Conservation (phyloP, 1,140 invertebrate species). For the Dendroctonus valens region DNA sequence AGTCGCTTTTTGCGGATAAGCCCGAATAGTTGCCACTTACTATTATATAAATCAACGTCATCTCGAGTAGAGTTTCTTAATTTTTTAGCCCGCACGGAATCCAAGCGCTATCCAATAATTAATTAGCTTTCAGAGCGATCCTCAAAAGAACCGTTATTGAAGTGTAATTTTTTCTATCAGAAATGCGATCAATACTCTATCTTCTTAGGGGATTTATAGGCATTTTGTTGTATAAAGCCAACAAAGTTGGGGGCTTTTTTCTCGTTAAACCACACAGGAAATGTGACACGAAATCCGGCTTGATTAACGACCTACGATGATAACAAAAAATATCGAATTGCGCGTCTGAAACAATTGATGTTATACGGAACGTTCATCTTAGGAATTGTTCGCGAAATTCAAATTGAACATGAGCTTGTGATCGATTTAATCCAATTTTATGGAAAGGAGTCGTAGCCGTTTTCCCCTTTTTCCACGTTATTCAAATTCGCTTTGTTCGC, state of each 20-base stretch:
- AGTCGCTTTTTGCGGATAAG: too few species aligned
- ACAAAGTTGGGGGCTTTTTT: conserved; percentile 31
- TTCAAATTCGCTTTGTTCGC: too few species aligned
- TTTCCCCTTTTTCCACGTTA: too few species aligned
- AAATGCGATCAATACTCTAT: conserved; percentile 25
- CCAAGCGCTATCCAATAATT: not conserved
- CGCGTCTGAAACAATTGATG: conserved; percentile 26
- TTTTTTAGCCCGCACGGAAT: not conserved
- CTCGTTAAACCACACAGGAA: conserved; percentile 11
- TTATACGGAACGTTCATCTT: conserved; percentile 16
- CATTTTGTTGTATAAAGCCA: conserved; percentile 32
- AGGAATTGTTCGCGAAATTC: conserved; percentile 22
- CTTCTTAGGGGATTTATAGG: conserved; percentile 32
- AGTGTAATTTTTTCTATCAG: conserved; percentile 17
- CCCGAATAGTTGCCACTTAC: not conserved
- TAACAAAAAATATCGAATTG: conserved; percentile 32
- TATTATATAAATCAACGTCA: not conserved
- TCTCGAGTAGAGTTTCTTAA: conserved; percentile 4
- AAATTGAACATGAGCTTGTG: conserved; percentile 5
- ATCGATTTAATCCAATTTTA: too few species aligned
- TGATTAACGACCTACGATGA: conserved; percentile 32
- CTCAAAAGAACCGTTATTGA: conserved; percentile 2
- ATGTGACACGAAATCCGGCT: conserved; percentile 22
- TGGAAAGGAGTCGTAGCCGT: too few species aligned
- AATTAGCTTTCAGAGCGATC: not conserved